Evolutionary conservation across 2,797 vertebrate genomes (phyloP).

Genomic region (Ambastaia sidthimunki): DNA sequence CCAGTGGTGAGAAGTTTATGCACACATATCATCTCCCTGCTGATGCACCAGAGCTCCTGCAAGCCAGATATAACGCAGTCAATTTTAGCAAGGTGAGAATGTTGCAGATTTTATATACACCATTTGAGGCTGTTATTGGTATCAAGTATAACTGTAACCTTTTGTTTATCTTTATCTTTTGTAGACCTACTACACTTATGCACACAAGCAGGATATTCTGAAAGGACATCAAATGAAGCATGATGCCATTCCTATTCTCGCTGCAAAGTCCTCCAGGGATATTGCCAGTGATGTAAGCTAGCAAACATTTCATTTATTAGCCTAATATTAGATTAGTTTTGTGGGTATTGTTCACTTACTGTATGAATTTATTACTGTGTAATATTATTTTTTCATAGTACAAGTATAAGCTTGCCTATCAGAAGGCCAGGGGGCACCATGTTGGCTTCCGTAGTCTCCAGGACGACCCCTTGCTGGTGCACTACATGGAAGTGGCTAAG

Average conservation of each 20-base stretch:
- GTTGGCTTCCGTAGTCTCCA: constrained; percentile 90
- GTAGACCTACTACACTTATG: constrained; percentile 89
- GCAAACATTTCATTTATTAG: background rate
- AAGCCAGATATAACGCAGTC: constrained; percentile 89
- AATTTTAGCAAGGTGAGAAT: constrained; percentile 89
- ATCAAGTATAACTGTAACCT: background rate
- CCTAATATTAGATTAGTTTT: constrained; percentile 13
- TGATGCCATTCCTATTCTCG: constrained; percentile 89
- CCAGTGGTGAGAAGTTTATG: constrained; percentile 88
- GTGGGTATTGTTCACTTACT: background rate
- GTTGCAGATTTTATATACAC: background rate
- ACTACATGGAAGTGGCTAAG: constrained; percentile 96
- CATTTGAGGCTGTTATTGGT: background rate
- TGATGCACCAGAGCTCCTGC: constrained; percentile 88
- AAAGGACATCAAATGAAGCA: constrained; percentile 92
- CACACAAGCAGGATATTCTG: constrained; percentile 89
- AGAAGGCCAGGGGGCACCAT: constrained; percentile 92
- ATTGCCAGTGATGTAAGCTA: constrained; percentile 93
- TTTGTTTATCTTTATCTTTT: constrained; percentile 30
- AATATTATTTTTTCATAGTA: constrained; percentile 72
- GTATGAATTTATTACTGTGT: background rate
- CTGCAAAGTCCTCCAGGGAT: constrained; percentile 86
- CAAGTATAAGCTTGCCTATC: constrained; percentile 91
- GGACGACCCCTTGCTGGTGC: constrained; percentile 94
- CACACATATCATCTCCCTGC: constrained; percentile 89